Conservation (phyloP, 2,888 invertebrate genomes). For the Eupithecia exiguata region DNA sequence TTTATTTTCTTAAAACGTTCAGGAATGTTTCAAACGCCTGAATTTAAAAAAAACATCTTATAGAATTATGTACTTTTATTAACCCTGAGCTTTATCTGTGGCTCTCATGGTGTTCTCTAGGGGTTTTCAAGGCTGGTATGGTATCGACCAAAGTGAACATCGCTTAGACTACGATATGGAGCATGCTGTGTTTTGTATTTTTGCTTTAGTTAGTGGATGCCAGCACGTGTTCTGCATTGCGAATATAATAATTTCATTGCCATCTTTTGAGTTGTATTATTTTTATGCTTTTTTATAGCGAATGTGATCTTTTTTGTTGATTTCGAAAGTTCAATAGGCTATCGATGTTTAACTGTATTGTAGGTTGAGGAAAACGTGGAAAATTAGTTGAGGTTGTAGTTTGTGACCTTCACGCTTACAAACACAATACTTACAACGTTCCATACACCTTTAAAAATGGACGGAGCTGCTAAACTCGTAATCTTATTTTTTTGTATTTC, state of each 20-base stretch:
- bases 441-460: neutral
- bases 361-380: neutral
- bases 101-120: neutral
- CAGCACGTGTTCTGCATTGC: conserved; percentile 18
- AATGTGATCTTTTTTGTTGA: conserved; percentile 6
- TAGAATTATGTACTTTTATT: neutral
- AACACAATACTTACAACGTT: neutral
- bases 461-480: neutral
- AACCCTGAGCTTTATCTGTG: neutral
- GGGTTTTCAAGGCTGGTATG: neutral
- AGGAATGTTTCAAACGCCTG: no score
- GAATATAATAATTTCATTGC: conserved; percentile 24
- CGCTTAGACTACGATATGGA: neutral
- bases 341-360: neutral
- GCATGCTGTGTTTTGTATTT: neutral
- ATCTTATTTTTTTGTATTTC: neutral
- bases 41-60: no score
- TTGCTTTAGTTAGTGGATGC: neutral
- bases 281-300: conserved; percentile 20
- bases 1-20: neutral
- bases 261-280: neutral
- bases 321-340: neutral
- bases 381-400: neutral
- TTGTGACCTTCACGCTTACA: neutral
- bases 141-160: neutral